Evolutionary conservation across 2,113 vertebrate genomes (phyloP), one percentile per base, ranked within the genome.

Genomic region (Clarias batrachus): DNA sequence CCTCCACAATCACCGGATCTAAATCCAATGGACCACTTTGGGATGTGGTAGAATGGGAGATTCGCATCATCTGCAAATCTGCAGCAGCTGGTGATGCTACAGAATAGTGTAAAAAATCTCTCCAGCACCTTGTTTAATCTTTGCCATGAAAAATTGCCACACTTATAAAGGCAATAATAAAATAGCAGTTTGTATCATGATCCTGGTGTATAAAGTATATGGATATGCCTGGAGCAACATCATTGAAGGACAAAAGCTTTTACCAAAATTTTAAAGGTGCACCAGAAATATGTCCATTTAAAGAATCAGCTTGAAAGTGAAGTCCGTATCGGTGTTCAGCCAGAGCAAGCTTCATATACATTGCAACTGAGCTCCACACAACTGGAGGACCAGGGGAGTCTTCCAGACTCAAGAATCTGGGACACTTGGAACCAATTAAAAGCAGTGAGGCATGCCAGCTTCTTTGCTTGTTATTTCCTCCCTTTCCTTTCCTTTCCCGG

Each of bases 361-460:
- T 86, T 89, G 66, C 37, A 57, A 17, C 82, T 77, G 68, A 86
- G 85, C 85, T 21, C 16, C 84, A 85, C 82, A 80, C 79, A 66
- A 68, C 27, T 78, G 52, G 87, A 85, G 86, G 73, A 81, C 83
- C 68, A 71, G 85, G 68, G 52, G 89, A 86, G 70, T 74, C 86
- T 85, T 88, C 89, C 86, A 90, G 30, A 65, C 9, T 56, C 77
- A 48, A 76, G 70, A 88, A 93, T 92, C 78, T 87, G 76, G 83
- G 86, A 92, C 88, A 89, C 91, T 92, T 91, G 90, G 86, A 92
- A 92, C 70, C 86, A 89, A 92, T 91, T 91, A 90, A 83, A 90
- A 90, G 48, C 80, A 65, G 33, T 66, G 60, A 82, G 81, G 62
- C 71, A 83, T 89, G 89, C 90, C 90, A 90, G 89, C 82, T 86